These are phyloP conservation scores for Sebastes reedi DNA, from an alignment of 2,797 vertebrate species.

Conservation along the genomic window DNA sequence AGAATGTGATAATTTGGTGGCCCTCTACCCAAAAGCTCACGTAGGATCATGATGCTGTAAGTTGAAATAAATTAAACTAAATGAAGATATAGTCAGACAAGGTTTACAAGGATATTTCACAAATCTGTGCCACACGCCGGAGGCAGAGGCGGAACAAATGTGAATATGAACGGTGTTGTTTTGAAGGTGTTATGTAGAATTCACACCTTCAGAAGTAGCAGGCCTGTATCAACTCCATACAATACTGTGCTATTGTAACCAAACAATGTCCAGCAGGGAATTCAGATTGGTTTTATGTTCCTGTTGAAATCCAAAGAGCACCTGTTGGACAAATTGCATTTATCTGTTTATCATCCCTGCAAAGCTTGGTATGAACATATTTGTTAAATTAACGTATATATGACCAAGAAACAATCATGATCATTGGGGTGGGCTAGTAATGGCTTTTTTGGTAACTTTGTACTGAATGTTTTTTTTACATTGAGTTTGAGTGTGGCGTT, in stretches of 20 bases:
- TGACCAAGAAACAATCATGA: not conserved
- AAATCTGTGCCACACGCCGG: not conserved
- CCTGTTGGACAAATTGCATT: not conserved
- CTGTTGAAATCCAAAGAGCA: slow-evolving; percentile 57
- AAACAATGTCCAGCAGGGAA: slow-evolving; percentile 20
- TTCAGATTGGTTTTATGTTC: not conserved
- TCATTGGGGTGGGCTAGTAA: not conserved
- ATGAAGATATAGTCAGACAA: not conserved
- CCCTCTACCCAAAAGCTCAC: not conserved
- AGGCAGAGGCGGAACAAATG: not conserved
- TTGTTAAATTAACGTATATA: not conserved
- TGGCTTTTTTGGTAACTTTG: slow-evolving; percentile 11
- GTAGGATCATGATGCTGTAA: not conserved
- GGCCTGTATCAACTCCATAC: slow-evolving; percentile 10
- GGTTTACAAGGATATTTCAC: not conserved
- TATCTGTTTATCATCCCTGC: slow-evolving; percentile 4
- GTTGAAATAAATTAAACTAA: not conserved
- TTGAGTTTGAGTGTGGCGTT: slow-evolving; percentile 7
- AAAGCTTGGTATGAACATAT: slow-evolving; percentile 3
- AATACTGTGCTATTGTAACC: slow-evolving; percentile 15
- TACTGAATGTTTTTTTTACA: slow-evolving; percentile 24
- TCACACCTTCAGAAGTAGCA: not conserved
- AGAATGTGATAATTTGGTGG: not conserved
- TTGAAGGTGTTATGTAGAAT: not conserved
- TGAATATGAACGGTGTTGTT: not conserved